Evolutionary conservation across 2,113 vertebrate species (phyloP), one percentile per base, ranked within the genome.

Genomic region (Elaphurus davidianus): DNA sequence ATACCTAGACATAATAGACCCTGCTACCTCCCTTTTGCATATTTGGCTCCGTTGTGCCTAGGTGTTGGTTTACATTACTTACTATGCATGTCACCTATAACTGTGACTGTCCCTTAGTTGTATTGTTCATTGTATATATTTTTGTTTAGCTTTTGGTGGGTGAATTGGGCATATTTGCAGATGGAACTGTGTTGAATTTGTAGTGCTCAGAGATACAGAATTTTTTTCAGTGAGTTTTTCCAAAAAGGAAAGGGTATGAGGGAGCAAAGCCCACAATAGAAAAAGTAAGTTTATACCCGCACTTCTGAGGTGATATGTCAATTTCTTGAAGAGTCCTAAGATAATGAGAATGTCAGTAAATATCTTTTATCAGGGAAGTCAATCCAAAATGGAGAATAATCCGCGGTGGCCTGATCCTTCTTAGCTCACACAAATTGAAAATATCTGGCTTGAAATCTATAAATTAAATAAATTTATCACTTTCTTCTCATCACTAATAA

Each of bases 301-400:
- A 98, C 98, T 99, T 98, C 98, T 98, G 98, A 99, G 98, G 98
- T 98, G 97, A 93, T 98, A 97, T 94, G 92, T 99, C 98, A 98
- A 98, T 98, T 99, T 99, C 98, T 98, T 98, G 98, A 99, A 98
- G 99, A 98, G 97, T 99, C 98, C 98, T 99, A 99, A 99, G 95
- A 98, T 98, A 98, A 98, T 98, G 96, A 98, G 86, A 98, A 98
- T 84, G 60, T 98, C 99, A 98, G 98, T 98, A 98, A 98, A 98
- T 98, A 98, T 98, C 99, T 99, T 98, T 98, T 99, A 99, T 98
- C 94, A 96, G 99, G 98, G 98, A 99, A 99, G 99, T 99, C 99
- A 99, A 99, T 99, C 99, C 99, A 99, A 98, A 98, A 98, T 98
- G 98, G 98, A 99, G 98, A 99, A 99, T 99, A 99, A 99, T 99